Evolutionary conservation across 2,888 invertebrate species (phyloP).

Genomic region (Minunthozetes semirufus): DNA sequence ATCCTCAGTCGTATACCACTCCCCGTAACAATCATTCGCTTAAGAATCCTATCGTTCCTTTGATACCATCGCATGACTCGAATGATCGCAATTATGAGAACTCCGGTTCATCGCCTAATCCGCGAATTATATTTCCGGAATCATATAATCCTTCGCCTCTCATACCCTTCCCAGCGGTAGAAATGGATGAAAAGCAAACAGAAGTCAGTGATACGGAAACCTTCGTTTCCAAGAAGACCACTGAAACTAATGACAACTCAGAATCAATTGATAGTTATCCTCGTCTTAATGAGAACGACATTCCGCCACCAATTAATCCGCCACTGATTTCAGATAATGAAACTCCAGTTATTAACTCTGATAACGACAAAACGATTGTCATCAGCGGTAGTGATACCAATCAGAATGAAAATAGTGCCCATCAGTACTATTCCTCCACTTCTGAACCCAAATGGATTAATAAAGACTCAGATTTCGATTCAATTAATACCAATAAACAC

Average conservation of each 20-base stretch:
- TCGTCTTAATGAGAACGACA: constrained; percentile 21
- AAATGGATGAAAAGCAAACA: background rate
- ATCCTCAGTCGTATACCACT: background rate
- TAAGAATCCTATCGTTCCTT: background rate
- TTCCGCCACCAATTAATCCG: constrained; percentile 21
- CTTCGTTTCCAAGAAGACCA: background rate
- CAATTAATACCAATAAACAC: background rate
- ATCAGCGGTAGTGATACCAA: background rate
- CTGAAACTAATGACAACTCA: background rate
- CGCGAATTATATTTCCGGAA: constrained; percentile 22
- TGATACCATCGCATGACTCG: constrained; percentile 10
- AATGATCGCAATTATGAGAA: background rate
- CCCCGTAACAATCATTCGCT: background rate
- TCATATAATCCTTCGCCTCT: constrained; percentile 17
- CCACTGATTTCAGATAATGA: constrained; percentile 23
- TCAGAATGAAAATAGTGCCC: background rate
- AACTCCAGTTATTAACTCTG: constrained; percentile 20
- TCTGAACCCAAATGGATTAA: constrained; percentile 4
- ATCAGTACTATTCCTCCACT: constrained; percentile 24
- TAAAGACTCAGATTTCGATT: background rate
- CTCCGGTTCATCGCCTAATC: constrained; percentile 22
- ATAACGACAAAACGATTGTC: background rate
- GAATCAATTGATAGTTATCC: background rate
- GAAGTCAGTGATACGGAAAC: constrained; percentile 4
- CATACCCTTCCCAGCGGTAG: background rate